These are phyloP conservation scores for Nerophis ophidion DNA, from an alignment of 2,113 vertebrate species.

Conservation along the genomic window DNA sequence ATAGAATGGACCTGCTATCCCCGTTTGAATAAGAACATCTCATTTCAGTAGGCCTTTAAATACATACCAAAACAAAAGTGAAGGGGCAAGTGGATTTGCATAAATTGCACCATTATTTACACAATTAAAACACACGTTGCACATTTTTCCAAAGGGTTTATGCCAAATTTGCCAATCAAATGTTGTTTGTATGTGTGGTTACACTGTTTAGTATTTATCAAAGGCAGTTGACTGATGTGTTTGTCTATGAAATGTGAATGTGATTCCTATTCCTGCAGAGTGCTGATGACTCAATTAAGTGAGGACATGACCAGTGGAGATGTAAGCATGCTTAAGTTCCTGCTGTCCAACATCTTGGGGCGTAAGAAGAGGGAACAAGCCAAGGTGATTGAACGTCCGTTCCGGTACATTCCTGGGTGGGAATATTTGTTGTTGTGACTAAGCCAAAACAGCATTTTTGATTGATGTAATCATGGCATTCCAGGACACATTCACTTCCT, in stretches of 20 bases:
- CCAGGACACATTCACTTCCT: background rate
- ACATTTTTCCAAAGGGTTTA: too few species aligned
- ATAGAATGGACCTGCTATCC: too few species aligned
- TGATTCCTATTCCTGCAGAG: constrained; percentile 56
- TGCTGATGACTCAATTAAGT: constrained; percentile 80
- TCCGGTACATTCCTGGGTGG: background rate
- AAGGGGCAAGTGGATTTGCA: too few species aligned
- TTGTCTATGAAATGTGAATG: background rate
- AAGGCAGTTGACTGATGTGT: too few species aligned
- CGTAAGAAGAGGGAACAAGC: constrained; percentile 68
- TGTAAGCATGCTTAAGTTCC: constrained; percentile 76
- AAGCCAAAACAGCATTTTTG: background rate
- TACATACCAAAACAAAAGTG: too few species aligned
- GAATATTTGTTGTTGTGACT: background rate
- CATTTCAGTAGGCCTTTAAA: too few species aligned
- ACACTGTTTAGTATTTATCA: too few species aligned
- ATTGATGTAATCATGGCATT: background rate
- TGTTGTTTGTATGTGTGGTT: too few species aligned
- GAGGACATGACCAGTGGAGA: constrained; percentile 77
- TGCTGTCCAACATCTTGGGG: constrained; percentile 65
- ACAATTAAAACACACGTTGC: too few species aligned
- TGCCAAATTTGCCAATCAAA: too few species aligned
- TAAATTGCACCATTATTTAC: too few species aligned
- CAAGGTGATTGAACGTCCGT: constrained; percentile 65
- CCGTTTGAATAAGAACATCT: too few species aligned